These are phyloP conservation scores for Macropis europaea DNA, from an alignment of 2,888 invertebrate genomes.

Conservation along the genomic window DNA sequence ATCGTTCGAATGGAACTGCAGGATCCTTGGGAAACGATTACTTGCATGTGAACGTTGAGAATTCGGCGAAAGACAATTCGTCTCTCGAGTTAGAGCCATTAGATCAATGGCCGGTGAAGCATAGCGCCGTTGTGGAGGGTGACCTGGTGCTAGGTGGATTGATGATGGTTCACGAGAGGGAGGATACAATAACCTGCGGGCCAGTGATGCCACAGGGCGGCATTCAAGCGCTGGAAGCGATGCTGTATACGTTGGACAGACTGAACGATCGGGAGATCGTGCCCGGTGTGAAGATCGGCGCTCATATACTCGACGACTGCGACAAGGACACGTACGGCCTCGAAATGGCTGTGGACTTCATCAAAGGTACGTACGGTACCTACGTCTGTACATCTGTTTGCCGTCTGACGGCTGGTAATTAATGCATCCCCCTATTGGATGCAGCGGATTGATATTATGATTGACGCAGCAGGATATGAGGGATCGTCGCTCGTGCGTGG, in stretches of 20 bases:
- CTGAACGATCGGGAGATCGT: conserved; percentile 84
- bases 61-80: conserved; percentile 58
- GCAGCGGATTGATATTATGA: neutral
- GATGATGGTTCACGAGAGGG: conserved; percentile 95
- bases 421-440: neutral
- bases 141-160: conserved; percentile 92
- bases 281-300: conserved; percentile 89
- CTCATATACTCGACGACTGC: conserved; percentile 94
- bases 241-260: conserved; percentile 92
- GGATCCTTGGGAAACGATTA: neutral
- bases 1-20: neutral
- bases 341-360: conserved; percentile 96
- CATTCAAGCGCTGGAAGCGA: conserved; percentile 91
- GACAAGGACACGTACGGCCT: conserved; percentile 95
- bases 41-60: conserved; percentile 9
- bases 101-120: conserved; percentile 87
- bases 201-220: conserved; percentile 95
- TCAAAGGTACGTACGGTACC: conserved; percentile 91
- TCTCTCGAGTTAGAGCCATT: conserved; percentile 69
- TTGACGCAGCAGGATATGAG: neutral
- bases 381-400: neutral
- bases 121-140: conserved; percentile 90
- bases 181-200: conserved; percentile 90
- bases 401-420: neutral
- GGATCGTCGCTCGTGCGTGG: neutral